Conservation (phyloP, 2,888 invertebrate genomes). For the Trichopoda pennipes region DNA sequence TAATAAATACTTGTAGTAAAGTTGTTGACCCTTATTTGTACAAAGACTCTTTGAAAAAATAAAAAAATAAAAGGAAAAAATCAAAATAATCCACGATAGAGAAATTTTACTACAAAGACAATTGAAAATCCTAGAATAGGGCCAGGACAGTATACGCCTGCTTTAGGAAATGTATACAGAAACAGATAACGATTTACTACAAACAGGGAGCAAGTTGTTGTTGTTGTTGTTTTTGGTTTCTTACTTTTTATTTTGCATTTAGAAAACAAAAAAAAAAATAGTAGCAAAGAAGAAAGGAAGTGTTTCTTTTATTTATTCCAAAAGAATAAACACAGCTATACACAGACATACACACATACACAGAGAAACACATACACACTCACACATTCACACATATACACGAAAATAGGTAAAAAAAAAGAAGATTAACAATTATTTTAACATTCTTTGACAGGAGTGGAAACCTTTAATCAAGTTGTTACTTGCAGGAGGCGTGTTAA, state of each 20-base stretch:
- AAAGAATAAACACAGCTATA: constrained; percentile 10
- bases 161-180: constrained; percentile 22
- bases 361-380: no score
- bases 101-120: constrained; percentile 9
- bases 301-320: constrained; percentile 39
- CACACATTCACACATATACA: neutral
- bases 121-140: constrained; percentile 13
- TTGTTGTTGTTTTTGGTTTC: neutral
- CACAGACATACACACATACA: no score
- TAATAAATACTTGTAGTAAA: constrained; percentile 40
- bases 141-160: neutral
- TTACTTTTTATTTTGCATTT: neutral
- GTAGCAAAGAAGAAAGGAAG: constrained; percentile 42
- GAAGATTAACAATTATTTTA: constrained; percentile 4
- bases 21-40: constrained; percentile 66
- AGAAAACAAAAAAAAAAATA: constrained; percentile 1
- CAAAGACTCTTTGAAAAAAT: constrained; percentile 9
- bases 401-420: constrained; percentile 25
- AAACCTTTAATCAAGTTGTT: neutral
- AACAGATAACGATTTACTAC: constrained; percentile 13
- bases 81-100: neutral
- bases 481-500: no score
- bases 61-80: neutral
- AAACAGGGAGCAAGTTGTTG: neutral
- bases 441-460: neutral